Evolutionary conservation across 2,888 invertebrate species (phyloP).

Genomic region (Dryococelus australis): DNA sequence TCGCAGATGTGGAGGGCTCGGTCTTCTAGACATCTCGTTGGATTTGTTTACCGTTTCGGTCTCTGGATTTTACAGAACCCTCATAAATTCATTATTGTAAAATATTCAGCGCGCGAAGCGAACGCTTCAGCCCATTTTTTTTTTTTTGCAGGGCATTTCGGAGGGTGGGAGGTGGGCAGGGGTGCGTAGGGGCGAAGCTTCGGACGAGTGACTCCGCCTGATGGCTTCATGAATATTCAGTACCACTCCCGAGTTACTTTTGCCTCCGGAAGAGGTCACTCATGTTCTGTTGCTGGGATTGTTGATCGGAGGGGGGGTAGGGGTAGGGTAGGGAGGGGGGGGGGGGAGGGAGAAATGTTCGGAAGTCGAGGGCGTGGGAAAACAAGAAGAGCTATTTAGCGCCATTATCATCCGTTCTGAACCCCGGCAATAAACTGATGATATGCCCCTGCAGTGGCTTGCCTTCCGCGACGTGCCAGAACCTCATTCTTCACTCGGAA

Average conservation of each 20-base stretch:
- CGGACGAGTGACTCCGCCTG: not conserved
- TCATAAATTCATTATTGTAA: constrained; percentile 8
- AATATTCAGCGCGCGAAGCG: constrained; percentile 16
- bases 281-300: not conserved
- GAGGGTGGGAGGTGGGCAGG: too few relatives aligned
- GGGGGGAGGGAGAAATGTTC: not conserved
- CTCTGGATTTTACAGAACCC: not conserved
- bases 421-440: too few relatives aligned
- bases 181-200: not conserved
- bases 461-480: too few relatives aligned
- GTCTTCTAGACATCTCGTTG: too few relatives aligned
- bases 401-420: not conserved
- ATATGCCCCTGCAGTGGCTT: too few relatives aligned
- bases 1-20: too few relatives aligned
- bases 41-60: not conserved
- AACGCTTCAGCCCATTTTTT: not conserved
- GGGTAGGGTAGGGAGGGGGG: not conserved
- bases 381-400: not conserved
- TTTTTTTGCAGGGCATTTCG: not conserved
- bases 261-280: not conserved
- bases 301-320: not conserved
- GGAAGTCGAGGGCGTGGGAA: not conserved
- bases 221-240: not conserved
- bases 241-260: not conserved
- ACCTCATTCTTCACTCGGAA: too few relatives aligned